Evolutionary conservation across 1,140 invertebrate species (phyloP).

Genomic region (Cataglyphis hispanica): DNA sequence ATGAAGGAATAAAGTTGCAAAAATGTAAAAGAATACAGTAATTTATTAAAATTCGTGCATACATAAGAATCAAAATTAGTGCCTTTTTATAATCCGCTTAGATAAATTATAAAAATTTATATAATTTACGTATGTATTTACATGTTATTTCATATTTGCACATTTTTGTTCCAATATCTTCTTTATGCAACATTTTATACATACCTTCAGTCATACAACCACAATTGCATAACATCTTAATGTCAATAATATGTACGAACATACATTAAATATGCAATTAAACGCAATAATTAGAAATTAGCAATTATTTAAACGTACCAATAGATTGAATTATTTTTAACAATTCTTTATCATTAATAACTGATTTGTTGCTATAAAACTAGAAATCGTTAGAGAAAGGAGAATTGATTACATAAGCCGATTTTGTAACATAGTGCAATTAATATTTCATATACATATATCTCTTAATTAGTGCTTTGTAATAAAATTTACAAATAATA

Average conservation of each 20-base stretch:
- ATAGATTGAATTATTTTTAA: constrained; percentile 11
- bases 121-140: constrained; percentile 64
- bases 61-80: constrained; percentile 28
- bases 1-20: background rate
- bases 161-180: constrained; percentile 25
- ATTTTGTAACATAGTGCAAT: constrained; percentile 22
- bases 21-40: constrained; percentile 80
- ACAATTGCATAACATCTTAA: background rate
- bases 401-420: background rate
- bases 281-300: background rate
- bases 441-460: constrained; percentile 6
- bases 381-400: background rate
- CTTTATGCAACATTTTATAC: constrained; percentile 8
- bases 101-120: constrained; percentile 59
- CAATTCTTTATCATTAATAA: constrained; percentile 14
- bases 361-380: background rate
- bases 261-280: background rate
- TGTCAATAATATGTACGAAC: constrained; percentile 11
- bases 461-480: background rate
- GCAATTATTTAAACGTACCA: background rate
- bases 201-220: constrained; percentile 16
- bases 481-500: constrained; percentile 18
- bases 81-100: constrained; percentile 35
- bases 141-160: constrained; percentile 26
- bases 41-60: constrained; percentile 80